Base-by-base conservation (phyloP, 2,888 invertebrate genomes). In the Cyclophora punctaria region DNA sequence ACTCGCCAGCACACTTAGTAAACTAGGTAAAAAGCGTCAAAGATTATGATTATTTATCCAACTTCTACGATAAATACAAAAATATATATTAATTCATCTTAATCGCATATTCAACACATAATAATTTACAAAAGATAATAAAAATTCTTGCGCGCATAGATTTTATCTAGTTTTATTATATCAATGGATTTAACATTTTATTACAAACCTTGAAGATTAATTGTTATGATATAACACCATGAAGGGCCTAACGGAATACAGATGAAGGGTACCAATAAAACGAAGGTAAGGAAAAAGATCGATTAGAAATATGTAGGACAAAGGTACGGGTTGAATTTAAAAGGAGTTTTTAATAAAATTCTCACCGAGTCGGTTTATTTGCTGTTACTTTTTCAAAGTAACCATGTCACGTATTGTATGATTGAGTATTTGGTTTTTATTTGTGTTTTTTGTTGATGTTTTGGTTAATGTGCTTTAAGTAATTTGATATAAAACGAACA, bases 251-350 rank as follows among this genome's bases (percentile, higher is more conserved):
- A 37, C 37, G 5, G 60, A 58, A 55, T 57, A 51, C 44, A 43
- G 56, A 55, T 53, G 50, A 47, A 51, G 7, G n/a, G 34, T n/a
- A 6, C 40, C 33, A 41, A 44, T 44, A 45, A 47, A 44, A 44
- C 5, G 20, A 44, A 44, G 7, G 34, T 20, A 6, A 34, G 44
- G 6, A 7, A 34, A 45, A n/a, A n/a, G 48, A 54, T 58, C 5
- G 37, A 37, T 37, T 61, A 57, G 47, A 62, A 53, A 58, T 60
- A 67, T 60, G 58, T 66, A 49, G 58, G 52, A 48, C 62, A 55
- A 47, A 53, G 50, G 51, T 55, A 53, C 60, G 67, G 49, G 49
- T 55, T 54, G 66, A 66, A 68, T 69, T 34, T 34, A 51, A 63
- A 64, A 61, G 5, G 4, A 5, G 37, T 37, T 37, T 50, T 50